phyloP scores from a whole-genome alignment of 92 coral and sea anemone genomes.

The Montipora capitata region DNA sequence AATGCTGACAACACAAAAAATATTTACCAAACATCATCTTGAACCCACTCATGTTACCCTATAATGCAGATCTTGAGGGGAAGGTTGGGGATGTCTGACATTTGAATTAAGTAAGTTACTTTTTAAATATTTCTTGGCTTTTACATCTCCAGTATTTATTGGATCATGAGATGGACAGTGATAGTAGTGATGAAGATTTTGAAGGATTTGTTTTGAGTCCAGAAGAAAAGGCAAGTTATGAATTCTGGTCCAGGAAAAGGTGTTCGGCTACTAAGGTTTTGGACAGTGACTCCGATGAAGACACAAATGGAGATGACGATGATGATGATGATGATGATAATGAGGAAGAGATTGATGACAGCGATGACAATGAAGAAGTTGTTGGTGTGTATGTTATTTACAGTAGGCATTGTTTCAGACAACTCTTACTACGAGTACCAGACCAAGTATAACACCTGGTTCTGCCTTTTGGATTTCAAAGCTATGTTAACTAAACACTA shows the following conservation, averaged over 20 bases:
- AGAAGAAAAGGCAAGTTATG: constrained; percentile 42
- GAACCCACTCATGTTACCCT: no score
- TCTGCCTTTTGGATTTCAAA: no score
- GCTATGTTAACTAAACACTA: no score
- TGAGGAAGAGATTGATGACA: not conserved
- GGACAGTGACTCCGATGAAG: constrained; percentile 38
- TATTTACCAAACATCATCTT: no score
- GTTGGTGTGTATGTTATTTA: not conserved
- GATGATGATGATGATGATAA: constrained; percentile 9
- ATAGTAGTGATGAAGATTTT: constrained; percentile 64
- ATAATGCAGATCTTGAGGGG: no score
- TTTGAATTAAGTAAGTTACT: no score
- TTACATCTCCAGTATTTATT: not conserved
- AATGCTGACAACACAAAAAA: no score
- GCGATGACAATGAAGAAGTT: not conserved
- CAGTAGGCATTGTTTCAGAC: not conserved
- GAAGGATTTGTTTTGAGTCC: constrained; percentile 63
- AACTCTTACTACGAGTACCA: no score
- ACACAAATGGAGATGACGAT: constrained; percentile 11
- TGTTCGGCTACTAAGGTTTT: constrained; percentile 25
- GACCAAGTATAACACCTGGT: no score
- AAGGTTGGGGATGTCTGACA: no score
- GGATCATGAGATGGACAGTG: constrained; percentile 4
- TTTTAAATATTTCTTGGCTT: not conserved
- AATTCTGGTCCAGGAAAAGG: constrained; percentile 59